Evolutionary conservation across 2,888 invertebrate genomes (phyloP), one percentile per base, ranked within the genome.

Genomic region (Caenorhabditis imperialis): DNA sequence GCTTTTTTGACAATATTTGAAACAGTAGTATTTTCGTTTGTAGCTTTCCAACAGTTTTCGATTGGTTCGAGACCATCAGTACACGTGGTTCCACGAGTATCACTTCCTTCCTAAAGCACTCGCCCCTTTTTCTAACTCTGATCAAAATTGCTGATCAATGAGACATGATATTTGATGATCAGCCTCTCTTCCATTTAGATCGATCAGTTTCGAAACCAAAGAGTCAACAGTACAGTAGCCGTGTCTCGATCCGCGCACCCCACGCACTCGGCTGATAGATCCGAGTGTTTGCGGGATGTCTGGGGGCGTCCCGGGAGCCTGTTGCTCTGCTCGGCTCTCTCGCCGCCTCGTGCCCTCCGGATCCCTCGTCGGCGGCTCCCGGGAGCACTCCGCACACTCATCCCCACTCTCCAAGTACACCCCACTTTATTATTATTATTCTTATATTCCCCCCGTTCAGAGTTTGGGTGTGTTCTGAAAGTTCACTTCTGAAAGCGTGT

Each of bases 381-480:
- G 71, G 67, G 67, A 67, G 67, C 69, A 60, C 60, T 60, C 69
- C 51, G 60, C 69, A 60, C 67, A 67, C 67, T 67, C 57, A 57
- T 67, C 67, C 35, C 57, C 22, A 23, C 57, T 65, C 65, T 58
- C 57, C 67, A 67, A 67, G 67, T 67, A 67, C 67, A 67, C 57
- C 57, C 57, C 67, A 57, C 67, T 67, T 67, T 67, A 67, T 67
- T 67, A 67, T 57, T 30, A 30, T 30, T 30, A 6, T 30, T 30
- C 30, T 30, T 67, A 67, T 67, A 57, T 57, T 67, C 57, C 57
- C 51, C 47, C 57, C 44, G 23, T 47, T 42, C n/a, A n/a, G n/a
- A n/a, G n/a, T n/a, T n/a, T n/a, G n/a, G n/a, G n/a, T n/a, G n/a
- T n/a, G n/a, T n/a, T n/a, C n/a, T n/a, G n/a, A n/a, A n/a, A n/a